Evolutionary conservation across 2,797 vertebrate genomes (phyloP).

Genomic region (Mallotus villosus): DNA sequence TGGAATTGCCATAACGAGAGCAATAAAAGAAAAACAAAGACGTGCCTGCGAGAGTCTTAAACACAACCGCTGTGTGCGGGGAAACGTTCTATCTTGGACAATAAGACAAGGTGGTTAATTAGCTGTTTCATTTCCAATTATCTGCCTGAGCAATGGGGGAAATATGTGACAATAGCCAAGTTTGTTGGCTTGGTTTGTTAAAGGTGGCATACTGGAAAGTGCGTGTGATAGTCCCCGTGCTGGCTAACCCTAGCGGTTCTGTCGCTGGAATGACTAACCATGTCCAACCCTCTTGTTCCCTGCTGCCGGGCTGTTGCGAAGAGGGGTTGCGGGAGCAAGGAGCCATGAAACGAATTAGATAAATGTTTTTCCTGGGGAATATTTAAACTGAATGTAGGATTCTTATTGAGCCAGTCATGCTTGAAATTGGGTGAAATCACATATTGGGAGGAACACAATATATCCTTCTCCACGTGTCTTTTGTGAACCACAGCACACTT

Average conservation of each 20-base stretch:
- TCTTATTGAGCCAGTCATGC: slow-evolving; percentile 72
- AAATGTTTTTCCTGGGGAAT: slow-evolving; percentile 74
- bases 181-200: not conserved
- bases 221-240: not conserved
- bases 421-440: slow-evolving; percentile 79
- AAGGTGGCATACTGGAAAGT: not conserved
- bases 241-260: not conserved
- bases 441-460: slow-evolving; percentile 66
- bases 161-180: not conserved
- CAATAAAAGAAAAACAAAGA: slow-evolving; percentile 17
- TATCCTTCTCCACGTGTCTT: slow-evolving; percentile 54
- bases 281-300: slow-evolving; percentile 38
- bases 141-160: slow-evolving; percentile 48
- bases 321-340: slow-evolving; percentile 58
- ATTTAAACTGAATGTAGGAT: slow-evolving; percentile 71
- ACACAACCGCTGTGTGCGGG: slow-evolving; percentile 36
- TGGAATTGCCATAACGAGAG: slow-evolving; percentile 27
- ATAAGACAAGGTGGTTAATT: slow-evolving; percentile 65
- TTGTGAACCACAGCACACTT: slow-evolving; percentile 44
- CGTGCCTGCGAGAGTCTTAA: slow-evolving; percentile 22
- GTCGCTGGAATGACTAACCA: slow-evolving; percentile 29
- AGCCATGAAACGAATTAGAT: slow-evolving; percentile 75
- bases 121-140: slow-evolving; percentile 68
- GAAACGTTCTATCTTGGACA: slow-evolving; percentile 54
- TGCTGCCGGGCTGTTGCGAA: slow-evolving; percentile 49